These are phyloP conservation scores for Apodemia zela DNA, from an alignment of 2,888 invertebrate genomes.

Conservation along the genomic window DNA sequence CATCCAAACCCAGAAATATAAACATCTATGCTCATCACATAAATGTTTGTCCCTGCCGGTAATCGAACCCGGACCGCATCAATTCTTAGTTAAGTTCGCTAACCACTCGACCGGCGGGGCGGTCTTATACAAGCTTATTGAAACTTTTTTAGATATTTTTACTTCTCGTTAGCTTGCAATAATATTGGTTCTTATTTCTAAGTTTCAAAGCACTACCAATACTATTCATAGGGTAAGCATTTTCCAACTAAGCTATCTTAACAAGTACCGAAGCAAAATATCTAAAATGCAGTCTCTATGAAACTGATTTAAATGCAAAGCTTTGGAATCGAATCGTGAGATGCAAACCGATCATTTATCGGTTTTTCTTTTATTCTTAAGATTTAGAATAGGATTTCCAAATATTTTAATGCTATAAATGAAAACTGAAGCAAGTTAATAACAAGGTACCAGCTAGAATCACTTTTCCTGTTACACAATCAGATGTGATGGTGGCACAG, in stretches of 20 bases:
- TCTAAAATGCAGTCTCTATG: constrained; percentile 33
- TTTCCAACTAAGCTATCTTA: not conserved
- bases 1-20: too few relatives aligned
- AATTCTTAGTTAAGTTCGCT: too few relatives aligned
- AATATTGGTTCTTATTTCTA: not conserved
- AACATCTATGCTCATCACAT: too few relatives aligned
- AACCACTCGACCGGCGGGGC: too few relatives aligned
- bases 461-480: too few relatives aligned
- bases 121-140: too few relatives aligned
- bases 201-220: not conserved
- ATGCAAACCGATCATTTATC: constrained; percentile 30
- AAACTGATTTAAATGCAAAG: constrained; percentile 40
- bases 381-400: not conserved
- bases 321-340: constrained; percentile 34
- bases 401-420: not conserved
- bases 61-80: too few relatives aligned
- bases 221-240: not conserved
- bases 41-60: too few relatives aligned
- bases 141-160: not conserved
- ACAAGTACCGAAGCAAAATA: constrained; percentile 17
- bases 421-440: too few relatives aligned
- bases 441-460: too few relatives aligned
- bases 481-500: too few relatives aligned
- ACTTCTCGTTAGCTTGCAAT: not conserved
- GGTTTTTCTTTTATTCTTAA: constrained; percentile 9